Conservation (phyloP, 2,113 vertebrate genomes). For the Apeltes quadracus region DNA sequence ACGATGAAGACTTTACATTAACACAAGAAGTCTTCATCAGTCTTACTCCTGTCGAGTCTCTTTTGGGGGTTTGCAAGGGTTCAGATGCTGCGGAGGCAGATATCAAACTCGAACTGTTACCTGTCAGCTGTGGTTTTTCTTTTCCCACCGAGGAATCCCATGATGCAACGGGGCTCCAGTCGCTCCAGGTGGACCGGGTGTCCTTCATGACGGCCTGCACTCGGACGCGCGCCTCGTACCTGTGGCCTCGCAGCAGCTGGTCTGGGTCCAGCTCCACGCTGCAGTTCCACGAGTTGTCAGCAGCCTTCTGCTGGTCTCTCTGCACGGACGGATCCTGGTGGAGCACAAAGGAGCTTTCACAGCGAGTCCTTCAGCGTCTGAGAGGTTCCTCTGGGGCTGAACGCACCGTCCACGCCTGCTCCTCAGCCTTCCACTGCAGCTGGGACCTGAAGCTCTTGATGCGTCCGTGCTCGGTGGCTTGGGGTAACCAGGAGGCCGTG, state of each 20-base stretch:
- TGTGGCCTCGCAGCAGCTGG: not conserved
- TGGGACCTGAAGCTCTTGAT: accelerated
- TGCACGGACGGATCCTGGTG: constrained; percentile 13
- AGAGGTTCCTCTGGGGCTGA: not conserved
- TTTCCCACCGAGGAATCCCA: constrained; percentile 46
- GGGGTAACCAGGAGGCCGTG: constrained; percentile 19
- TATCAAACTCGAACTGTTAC: constrained; percentile 5
- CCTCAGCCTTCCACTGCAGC: constrained; percentile 54
- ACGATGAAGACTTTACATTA: not conserved
- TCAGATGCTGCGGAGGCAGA: too few species aligned
- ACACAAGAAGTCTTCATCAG: too few species aligned
- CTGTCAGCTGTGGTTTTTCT: not conserved
- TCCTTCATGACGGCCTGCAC: accelerated
- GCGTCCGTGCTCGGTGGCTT: accelerated
- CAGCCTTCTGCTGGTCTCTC: too few species aligned
- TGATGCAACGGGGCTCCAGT: constrained; percentile 62
- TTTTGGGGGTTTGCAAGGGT: too few species aligned
- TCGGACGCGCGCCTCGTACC: constrained; percentile 42
- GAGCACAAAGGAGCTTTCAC: too few species aligned
- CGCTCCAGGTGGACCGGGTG: constrained; percentile 37
- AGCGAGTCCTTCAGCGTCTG: too few species aligned
- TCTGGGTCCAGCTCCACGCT: not conserved
- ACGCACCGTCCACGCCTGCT: constrained; percentile 54
- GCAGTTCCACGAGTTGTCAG: accelerated
- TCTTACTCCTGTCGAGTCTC: too few species aligned